A percentile compares a stretch with the other conserved stretches of the same genome.
Conservation (phyloP, 2,888 invertebrate species). For the Autographa pulchrina region DNA sequence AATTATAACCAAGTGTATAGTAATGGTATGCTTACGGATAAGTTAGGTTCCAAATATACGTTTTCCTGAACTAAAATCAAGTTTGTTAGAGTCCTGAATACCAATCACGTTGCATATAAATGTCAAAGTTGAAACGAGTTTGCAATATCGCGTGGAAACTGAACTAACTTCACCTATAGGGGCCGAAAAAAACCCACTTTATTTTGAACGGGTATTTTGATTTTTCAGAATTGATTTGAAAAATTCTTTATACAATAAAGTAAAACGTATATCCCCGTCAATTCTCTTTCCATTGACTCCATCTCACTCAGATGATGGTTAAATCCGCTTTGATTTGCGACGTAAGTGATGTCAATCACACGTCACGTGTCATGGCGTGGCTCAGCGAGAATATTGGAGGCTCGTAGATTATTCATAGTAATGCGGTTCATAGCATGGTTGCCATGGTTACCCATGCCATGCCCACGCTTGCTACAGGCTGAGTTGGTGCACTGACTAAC, state of each 20-base stretch:
- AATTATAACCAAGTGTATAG: slow-evolving; percentile 11
- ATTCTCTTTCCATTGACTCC: not conserved
- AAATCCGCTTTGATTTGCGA: not conserved
- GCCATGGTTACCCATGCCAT: not conserved
- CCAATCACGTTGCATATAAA: too few species aligned
- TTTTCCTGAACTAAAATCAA: not conserved
- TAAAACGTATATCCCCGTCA: not conserved
- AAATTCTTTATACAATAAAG: not conserved
- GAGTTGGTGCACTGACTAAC: too few species aligned
- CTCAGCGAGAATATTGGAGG: not conserved
- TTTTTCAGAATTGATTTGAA: not conserved
- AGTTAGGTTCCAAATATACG: not conserved
- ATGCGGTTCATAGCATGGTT: not conserved
- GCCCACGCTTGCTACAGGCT: too few species aligned
- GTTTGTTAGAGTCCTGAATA: too few species aligned
- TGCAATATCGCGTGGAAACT: not conserved
- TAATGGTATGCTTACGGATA: slow-evolving; percentile 7
- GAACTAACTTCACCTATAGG: not conserved
- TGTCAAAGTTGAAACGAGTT: not conserved
- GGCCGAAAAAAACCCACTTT: not conserved
- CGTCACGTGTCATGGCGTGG: not conserved
- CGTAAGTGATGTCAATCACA: not conserved
- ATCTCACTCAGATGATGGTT: not conserved
- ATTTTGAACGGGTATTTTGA: not conserved
- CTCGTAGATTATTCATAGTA: not conserved